Percentiles rank a stretch among this genome's conserved stretches.
These are phyloP conservation scores for Sussaba pulchella DNA, from an alignment of 2,888 invertebrate genomes.

Conservation along the genomic window DNA sequence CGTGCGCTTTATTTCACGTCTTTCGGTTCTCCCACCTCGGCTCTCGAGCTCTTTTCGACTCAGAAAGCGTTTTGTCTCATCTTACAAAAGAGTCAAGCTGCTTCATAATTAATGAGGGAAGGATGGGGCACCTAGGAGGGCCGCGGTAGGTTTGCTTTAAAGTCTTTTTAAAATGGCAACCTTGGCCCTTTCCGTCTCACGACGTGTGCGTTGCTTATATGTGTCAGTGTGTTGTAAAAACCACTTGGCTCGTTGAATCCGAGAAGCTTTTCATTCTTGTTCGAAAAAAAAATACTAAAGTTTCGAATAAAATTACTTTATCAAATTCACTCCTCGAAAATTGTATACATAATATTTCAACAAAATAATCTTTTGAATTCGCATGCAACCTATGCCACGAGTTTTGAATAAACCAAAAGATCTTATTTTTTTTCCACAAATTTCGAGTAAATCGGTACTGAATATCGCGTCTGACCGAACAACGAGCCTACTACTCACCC, in stretches of 20 bases:
- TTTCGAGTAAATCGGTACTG: no score
- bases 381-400: no score
- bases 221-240: no score
- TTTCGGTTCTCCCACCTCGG: not conserved
- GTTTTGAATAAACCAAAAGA: no score
- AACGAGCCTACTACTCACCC: not conserved
- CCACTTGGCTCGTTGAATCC: no score
- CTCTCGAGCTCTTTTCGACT: not conserved
- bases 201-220: not conserved
- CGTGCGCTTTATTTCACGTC: not conserved
- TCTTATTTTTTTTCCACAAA: no score
- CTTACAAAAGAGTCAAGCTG: slow-evolving; percentile 2
- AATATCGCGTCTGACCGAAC: not conserved
- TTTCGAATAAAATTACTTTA: no score
- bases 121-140: not conserved
- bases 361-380: no score
- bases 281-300: no score
- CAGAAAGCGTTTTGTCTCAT: not conserved
- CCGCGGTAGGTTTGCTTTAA: not conserved
- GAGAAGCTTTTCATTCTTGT: no score
- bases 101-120: slow-evolving; percentile 24
- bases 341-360: no score
- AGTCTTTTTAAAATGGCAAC: not conserved
- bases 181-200: slow-evolving; percentile 10
- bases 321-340: no score